phyloP scores from a whole-genome alignment of 2,113 vertebrate genomes.

The Platichthys stellatus region DNA sequence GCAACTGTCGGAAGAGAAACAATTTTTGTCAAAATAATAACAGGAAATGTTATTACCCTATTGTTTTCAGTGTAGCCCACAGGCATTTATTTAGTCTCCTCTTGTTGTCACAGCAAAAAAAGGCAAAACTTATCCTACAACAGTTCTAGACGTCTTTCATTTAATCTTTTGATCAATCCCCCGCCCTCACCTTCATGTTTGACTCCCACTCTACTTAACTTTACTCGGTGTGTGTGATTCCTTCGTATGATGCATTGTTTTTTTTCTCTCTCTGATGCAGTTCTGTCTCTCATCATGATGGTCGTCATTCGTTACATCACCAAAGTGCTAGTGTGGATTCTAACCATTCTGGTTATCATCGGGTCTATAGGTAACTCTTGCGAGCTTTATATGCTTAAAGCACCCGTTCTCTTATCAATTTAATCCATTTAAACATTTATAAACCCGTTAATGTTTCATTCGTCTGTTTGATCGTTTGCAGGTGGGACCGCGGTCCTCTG shows the following conservation, averaged over 20 bases:
- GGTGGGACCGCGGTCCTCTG: constrained; percentile 92
- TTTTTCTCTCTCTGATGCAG: constrained; percentile 75
- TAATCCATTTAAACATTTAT: too few relatives aligned
- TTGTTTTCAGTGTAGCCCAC: constrained; percentile 16
- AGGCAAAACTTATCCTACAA: not conserved
- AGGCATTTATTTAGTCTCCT: constrained; percentile 16
- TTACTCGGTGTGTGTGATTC: not conserved
- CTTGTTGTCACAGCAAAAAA: not conserved
- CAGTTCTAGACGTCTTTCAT: constrained; percentile 18
- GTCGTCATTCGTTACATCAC: constrained; percentile 97
- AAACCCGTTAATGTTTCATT: not conserved
- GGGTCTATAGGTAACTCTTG: constrained; percentile 89
- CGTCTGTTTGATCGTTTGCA: constrained; percentile 56
- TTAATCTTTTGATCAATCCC: not conserved
- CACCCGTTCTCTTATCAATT: too few relatives aligned
- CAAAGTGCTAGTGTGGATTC: constrained; percentile 93
- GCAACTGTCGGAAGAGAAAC: constrained; percentile 23
- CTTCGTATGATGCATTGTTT: not conserved
- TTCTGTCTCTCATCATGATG: constrained; percentile 97
- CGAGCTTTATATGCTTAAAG: not conserved
- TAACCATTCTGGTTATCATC: constrained; percentile 90
- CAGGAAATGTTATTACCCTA: constrained; percentile 63
- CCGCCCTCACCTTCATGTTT: not conserved
- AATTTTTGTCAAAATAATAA: constrained; percentile 66
- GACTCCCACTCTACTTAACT: not conserved